Evolutionary conservation across 2,888 invertebrate genomes (phyloP), one percentile per base, ranked within the genome.

Genomic region (Mimachlamys varia): DNA sequence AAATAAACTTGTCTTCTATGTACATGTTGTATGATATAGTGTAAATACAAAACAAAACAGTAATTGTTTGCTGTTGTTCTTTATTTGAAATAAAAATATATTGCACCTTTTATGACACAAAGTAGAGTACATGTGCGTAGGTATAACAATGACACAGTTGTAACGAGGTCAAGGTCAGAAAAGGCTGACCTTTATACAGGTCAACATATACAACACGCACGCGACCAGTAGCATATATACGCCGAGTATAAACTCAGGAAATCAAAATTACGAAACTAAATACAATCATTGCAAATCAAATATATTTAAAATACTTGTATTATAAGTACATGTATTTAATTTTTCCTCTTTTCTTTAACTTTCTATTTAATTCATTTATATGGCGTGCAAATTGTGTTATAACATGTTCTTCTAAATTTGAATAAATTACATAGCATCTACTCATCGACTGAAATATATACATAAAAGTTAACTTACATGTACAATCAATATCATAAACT

Each of bases 41-140:
- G 15, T 53, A 19, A 53, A 17, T n/a, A 10, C 17, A 53, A 7
- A 53, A 53, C 3, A 10, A 53, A 2, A 53, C 5, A 53, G 12
- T 7, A 53, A 19, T 22, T 22, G 19, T 58, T 33, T 76, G 22
- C 15, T 76, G 76, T 76, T 27, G 76, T 76, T 76, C 33, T 76
- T 76, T 76, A 76, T 76, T 76, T 13, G 76, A 76, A 76, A 76
- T 76, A 33, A 76, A 62, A 76, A 76, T 76, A 76, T 76, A 76
- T 76, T 76, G 76, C 76, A 76, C 76, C 33, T 76, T 76, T 76
- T 76, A 76, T 76, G 76, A 76, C 76, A 76, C 33, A 76, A 76
- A 76, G 33, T 76, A 33, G 12, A 27, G 33, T 76, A 76, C 27
- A n/a, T 76, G 27, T 76, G n/a, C 27, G 17, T 76, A 7, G n/a